Conservation (phyloP, 1,140 invertebrate genomes). For the Zaprionus africanus region DNA sequence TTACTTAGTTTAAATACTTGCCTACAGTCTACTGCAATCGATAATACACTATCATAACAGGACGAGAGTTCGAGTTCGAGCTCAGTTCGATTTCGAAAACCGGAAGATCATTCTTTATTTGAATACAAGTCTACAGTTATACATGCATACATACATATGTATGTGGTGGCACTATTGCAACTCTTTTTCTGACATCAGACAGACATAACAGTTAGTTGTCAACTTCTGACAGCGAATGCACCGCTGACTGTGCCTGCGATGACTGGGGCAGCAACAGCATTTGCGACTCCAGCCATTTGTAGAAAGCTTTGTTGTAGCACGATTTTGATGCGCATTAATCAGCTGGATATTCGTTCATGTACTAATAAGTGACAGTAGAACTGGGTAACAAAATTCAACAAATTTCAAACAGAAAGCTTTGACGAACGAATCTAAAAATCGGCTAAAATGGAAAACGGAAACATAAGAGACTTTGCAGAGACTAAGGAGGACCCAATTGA, state of each 20-base stretch:
- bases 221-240: neutral
- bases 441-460: slow-evolving; percentile 51
- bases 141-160: no score
- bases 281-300: neutral
- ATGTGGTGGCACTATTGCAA: no score
- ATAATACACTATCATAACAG: no score
- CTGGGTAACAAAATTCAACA: slow-evolving; percentile 61
- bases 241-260: neutral
- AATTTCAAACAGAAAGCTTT: slow-evolving; percentile 46
- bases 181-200: neutral
- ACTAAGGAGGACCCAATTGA: slow-evolving; percentile 43
- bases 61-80: no score
- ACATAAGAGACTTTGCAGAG: slow-evolving; percentile 35
- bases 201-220: no score
- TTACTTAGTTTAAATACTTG: no score
- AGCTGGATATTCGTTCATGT: slow-evolving; percentile 3
- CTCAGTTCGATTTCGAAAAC: no score
- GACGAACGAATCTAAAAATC: slow-evolving; percentile 36
- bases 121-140: no score
- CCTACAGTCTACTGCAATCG: no score
- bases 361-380: slow-evolving; percentile 50
- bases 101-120: no score
- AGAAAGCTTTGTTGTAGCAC: neutral
- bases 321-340: slow-evolving; percentile 15
- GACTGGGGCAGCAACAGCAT: neutral